Evolutionary conservation across 1,140 invertebrate genomes (phyloP).

Genomic region (Drosophila pachea): DNA sequence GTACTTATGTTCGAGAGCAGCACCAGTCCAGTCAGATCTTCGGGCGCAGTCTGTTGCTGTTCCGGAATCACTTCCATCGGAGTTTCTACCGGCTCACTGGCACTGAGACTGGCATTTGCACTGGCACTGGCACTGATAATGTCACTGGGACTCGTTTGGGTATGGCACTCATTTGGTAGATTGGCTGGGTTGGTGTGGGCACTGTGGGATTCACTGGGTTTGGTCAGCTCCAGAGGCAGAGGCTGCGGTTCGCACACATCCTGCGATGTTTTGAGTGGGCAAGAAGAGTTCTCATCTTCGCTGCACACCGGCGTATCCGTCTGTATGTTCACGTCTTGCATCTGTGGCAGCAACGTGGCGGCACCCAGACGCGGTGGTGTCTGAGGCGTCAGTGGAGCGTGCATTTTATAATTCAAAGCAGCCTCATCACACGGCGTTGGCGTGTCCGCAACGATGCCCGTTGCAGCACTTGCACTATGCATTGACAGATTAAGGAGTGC

Average conservation of each 20-base stretch:
- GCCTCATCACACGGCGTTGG: slow-evolving; percentile 51
- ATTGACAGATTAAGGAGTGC: slow-evolving; percentile 69
- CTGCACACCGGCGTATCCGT: slow-evolving; percentile 83
- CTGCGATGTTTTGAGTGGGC: slow-evolving; percentile 43
- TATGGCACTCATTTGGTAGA: slow-evolving; percentile 70
- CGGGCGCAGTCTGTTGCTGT: slow-evolving; percentile 55
- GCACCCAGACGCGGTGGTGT: slow-evolving; percentile 52
- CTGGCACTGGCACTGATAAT: slow-evolving; percentile 50
- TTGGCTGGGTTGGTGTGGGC: slow-evolving; percentile 26
- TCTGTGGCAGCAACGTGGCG: slow-evolving; percentile 78
- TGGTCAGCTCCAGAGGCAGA: slow-evolving; percentile 69
- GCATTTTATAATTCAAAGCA: slow-evolving; percentile 67
- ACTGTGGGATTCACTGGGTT: slow-evolving; percentile 54
- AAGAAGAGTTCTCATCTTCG: slow-evolving; percentile 72
- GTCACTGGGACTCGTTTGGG: slow-evolving; percentile 65
- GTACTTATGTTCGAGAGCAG: slow-evolving; percentile 88
- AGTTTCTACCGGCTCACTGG: slow-evolving; percentile 36
- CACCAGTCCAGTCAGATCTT: slow-evolving; percentile 89
- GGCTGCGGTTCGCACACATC: slow-evolving; percentile 34
- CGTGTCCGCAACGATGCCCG: slow-evolving; percentile 34
- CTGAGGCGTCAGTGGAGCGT: slow-evolving; percentile 59
- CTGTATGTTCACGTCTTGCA: slow-evolving; percentile 89
- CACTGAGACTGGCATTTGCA: slow-evolving; percentile 51
- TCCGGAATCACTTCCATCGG: slow-evolving; percentile 17
- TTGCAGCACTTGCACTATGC: slow-evolving; percentile 44